A percentile compares a stretch with the other conserved stretches of the same genome.
Evolutionary conservation across 2,888 invertebrate species (phyloP).

Genomic region (Leptinotarsa peninsularis): DNA sequence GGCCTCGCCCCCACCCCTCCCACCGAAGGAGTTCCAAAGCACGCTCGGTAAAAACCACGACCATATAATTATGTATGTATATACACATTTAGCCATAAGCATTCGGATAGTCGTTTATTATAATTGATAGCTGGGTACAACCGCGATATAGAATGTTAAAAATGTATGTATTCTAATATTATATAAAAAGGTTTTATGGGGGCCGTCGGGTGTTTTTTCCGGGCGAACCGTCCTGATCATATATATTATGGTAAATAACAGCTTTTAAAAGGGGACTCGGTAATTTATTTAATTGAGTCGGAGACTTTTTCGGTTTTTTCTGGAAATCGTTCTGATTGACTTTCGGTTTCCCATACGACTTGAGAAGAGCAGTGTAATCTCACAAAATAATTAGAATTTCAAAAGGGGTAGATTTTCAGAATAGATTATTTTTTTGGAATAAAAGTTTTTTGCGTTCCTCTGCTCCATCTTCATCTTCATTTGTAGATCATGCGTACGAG

Average conservation of each 20-base stretch:
- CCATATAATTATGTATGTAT: slow-evolving; percentile 68
- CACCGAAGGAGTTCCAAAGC: slow-evolving; percentile 53
- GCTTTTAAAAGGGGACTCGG: slow-evolving; percentile 53
- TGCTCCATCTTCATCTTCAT: no score
- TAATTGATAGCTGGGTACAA: slow-evolving; percentile 67
- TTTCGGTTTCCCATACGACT: slow-evolving; percentile 26
- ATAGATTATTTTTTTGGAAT: no score
- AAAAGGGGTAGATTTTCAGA: no score
- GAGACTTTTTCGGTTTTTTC: slow-evolving; percentile 31
- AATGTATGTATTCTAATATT: slow-evolving; percentile 59
- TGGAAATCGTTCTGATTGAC: slow-evolving; percentile 24
- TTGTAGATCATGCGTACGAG: no score
- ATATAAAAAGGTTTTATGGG: slow-evolving; percentile 35
- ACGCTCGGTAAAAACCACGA: slow-evolving; percentile 64
- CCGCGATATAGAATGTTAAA: slow-evolving; percentile 65
- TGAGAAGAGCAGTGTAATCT: neutral
- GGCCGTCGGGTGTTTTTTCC: slow-evolving; percentile 50
- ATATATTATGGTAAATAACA: slow-evolving; percentile 59
- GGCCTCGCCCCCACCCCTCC: slow-evolving; percentile 48
- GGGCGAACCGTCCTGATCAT: slow-evolving; percentile 55
- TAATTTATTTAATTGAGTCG: slow-evolving; percentile 58
- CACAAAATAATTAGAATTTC: no score
- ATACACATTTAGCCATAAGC: slow-evolving; percentile 68
- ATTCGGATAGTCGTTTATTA: slow-evolving; percentile 67
- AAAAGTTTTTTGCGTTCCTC: no score